phyloP scores from a whole-genome alignment of 2,797 vertebrate species.

The Spinibarbus caldwelli region DNA sequence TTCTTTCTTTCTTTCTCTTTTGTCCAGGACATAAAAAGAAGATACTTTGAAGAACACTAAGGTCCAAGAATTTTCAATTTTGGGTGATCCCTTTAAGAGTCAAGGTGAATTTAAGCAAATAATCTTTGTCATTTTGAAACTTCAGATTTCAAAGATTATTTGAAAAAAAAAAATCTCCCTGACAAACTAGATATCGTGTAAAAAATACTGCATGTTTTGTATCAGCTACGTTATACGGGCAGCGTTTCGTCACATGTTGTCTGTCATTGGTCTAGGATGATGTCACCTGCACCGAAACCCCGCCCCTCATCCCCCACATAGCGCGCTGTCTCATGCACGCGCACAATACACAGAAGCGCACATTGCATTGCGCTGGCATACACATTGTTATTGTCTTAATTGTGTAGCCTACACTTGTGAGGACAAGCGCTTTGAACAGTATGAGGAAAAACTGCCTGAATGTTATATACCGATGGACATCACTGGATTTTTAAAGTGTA shows the following conservation, averaged over 20 bases:
- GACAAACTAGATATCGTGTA: neutral
- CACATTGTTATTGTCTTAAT: constrained; percentile 48
- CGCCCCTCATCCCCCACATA: constrained; percentile 69
- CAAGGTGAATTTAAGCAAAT: neutral
- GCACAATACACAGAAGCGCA: constrained; percentile 62
- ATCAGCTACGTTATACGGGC: neutral
- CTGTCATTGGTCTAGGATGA: constrained; percentile 79
- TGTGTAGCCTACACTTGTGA: constrained; percentile 21
- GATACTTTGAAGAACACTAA: neutral
- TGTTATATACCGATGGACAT: constrained; percentile 1
- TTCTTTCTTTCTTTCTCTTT: neutral
- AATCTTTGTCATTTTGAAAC: neutral
- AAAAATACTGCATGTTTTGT: neutral
- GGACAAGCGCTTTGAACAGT: neutral
- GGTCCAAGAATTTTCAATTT: neutral
- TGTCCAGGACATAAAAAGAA: neutral
- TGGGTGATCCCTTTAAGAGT: neutral
- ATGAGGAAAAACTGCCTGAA: neutral
- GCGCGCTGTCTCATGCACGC: constrained; percentile 45
- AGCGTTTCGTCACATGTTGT: constrained; percentile 53
- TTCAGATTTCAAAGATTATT: neutral
- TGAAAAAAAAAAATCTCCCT: too few relatives aligned
- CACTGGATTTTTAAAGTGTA: constrained; percentile 8
- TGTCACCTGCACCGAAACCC: constrained; percentile 79
- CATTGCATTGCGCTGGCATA: constrained; percentile 67